A percentile compares a stretch with the other conserved stretches of the same genome.
These are phyloP conservation scores for Anguilla anguilla DNA, from an alignment of 2,797 vertebrate species.

Conservation along the genomic window DNA sequence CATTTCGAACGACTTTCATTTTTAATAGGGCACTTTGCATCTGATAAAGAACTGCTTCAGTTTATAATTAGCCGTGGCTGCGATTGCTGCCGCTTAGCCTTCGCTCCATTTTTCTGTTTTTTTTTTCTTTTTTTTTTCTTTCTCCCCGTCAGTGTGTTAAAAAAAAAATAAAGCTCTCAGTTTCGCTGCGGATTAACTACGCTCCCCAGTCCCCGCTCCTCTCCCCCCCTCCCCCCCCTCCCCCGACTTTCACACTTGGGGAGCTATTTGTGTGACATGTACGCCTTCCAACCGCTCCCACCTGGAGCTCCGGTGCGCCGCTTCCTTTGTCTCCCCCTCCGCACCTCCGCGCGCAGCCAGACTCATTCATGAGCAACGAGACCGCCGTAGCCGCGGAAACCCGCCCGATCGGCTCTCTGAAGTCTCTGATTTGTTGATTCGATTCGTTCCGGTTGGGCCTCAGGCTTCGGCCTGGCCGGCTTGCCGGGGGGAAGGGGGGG, in stretches of 20 bases:
- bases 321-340: not conserved
- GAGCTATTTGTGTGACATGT: conserved; percentile 11
- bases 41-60: conserved; percentile 58
- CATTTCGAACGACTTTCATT: conserved; percentile 64
- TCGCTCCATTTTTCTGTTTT: not conserved
- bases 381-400: not conserved
- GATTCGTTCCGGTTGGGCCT: not conserved
- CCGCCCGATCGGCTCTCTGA: not conserved
- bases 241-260: not conserved
- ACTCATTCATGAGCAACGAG: conserved; percentile 27
- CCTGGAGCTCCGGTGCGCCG: not conserved
- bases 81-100: conserved; percentile 3
- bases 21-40: conserved; percentile 70
- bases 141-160: conserved; percentile 39
- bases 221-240: not conserved
- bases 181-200: not conserved
- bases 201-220: not conserved
- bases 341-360: not conserved
- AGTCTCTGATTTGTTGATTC: not conserved
- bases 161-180: conserved; percentile 45
- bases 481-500: not conserved
- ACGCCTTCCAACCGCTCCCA: not conserved
- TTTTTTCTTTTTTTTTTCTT: not conserved
- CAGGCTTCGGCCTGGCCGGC: not conserved
- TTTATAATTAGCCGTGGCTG: conserved; percentile 33